These are phyloP conservation scores for Sapajus apella DNA, from an alignment of 2,113 vertebrate species.

Conservation along the genomic window DNA sequence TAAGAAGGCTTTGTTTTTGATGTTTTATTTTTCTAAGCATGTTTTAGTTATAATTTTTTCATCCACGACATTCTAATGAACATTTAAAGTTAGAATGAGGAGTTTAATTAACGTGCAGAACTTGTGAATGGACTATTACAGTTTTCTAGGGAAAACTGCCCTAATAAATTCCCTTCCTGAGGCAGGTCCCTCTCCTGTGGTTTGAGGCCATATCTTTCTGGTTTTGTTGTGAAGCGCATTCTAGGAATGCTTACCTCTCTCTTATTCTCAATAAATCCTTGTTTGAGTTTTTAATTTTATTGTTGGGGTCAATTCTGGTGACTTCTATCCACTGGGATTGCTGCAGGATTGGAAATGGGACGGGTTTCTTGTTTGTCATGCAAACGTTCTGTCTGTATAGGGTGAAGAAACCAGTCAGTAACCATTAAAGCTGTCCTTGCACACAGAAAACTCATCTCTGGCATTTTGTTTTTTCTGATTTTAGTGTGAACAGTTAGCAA, in stretches of 20 bases:
- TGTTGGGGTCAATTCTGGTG: constrained; percentile 10
- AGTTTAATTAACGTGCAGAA: constrained; percentile 44
- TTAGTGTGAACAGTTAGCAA: not conserved
- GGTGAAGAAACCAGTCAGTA: not conserved
- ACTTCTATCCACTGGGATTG: not conserved
- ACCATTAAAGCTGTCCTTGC: not conserved
- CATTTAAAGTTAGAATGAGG: not conserved
- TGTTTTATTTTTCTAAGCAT: constrained; percentile 18
- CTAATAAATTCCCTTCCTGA: not conserved
- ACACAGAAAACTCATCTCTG: not conserved
- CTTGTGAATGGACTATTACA: not conserved
- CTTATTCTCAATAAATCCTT: not conserved
- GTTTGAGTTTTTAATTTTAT: not conserved
- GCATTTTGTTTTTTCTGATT: not conserved
- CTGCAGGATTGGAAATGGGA: not conserved
- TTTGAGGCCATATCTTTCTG: not conserved
- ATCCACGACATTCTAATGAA: not conserved
- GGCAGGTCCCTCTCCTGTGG: not conserved
- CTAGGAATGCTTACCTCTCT: not conserved
- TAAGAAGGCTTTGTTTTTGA: not conserved
- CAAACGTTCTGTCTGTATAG: constrained; percentile 12
- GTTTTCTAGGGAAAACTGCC: constrained; percentile 6
- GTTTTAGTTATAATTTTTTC: not conserved
- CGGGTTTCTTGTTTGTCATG: not conserved
- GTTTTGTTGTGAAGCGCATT: not conserved